A percentile compares a stretch with the other conserved stretches of the same genome.
Evolutionary conservation across 1,140 invertebrate genomes (phyloP).

Genomic region (Ips typographus): DNA sequence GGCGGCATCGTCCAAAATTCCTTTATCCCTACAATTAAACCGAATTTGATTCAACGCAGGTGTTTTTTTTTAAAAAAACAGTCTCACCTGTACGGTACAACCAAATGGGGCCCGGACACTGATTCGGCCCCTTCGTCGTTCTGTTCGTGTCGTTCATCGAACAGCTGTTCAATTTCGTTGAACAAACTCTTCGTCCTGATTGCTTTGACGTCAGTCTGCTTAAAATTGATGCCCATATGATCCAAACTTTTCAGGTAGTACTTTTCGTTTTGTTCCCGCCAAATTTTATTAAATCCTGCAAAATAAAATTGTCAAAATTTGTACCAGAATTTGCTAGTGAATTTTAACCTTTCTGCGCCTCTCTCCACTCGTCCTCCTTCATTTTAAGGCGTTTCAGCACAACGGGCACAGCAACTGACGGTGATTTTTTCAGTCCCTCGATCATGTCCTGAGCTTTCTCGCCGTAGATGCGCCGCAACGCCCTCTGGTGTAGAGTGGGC

Average conservation of each 20-base stretch:
- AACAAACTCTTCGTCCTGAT: conserved; percentile 93
- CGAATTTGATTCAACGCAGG: background rate
- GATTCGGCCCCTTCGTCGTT: conserved; percentile 64
- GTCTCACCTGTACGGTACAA: conserved; percentile 64
- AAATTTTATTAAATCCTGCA: conserved; percentile 86
- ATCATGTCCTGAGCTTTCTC: conserved; percentile 96
- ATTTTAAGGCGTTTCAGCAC: conserved; percentile 88
- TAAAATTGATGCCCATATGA: conserved; percentile 98
- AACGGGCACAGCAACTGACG: conserved; percentile 89
- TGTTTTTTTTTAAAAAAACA: background rate
- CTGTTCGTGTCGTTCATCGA: conserved; percentile 88
- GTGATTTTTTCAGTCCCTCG: conserved; percentile 94
- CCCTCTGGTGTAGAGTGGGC: conserved; percentile 88
- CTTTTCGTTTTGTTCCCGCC: conserved; percentile 98
- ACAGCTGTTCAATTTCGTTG: conserved; percentile 93
- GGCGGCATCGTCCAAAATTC: conserved; percentile 90
- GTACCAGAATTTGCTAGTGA: background rate
- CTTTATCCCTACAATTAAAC: conserved; percentile 62
- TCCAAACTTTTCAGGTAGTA: conserved; percentile 98
- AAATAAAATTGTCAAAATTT: background rate
- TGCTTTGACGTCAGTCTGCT: conserved; percentile 95
- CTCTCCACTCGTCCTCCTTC: conserved; percentile 98
- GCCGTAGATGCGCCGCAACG: conserved; percentile 88
- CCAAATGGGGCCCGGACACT: conserved; percentile 72
- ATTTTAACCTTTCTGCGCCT: conserved; percentile 81